Conservation (phyloP, 2,797 vertebrate genomes). For the Cichlasoma orientale region DNA sequence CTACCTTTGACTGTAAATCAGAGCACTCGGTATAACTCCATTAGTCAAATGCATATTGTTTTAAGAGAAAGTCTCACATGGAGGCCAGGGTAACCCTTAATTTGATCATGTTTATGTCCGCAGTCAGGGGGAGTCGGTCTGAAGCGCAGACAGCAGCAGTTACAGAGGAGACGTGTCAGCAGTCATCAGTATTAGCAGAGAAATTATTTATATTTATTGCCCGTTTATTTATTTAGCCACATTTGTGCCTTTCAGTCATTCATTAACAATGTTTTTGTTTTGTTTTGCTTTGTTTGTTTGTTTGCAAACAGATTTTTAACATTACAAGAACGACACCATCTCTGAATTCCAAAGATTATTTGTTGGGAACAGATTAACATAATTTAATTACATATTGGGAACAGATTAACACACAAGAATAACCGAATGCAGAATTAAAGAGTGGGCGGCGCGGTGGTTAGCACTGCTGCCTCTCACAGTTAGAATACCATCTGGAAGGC, state of each 20-base stretch:
- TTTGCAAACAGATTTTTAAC: not conserved
- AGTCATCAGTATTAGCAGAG: not conserved
- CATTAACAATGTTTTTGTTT: not conserved
- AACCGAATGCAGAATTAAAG: not conserved
- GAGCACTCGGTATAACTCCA: not conserved
- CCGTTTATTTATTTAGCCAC: not conserved
- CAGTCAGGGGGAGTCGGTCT: constrained; percentile 1
- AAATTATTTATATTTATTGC: not conserved
- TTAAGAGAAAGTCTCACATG: not conserved
- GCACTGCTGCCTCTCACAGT: no score
- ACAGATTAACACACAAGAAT: not conserved
- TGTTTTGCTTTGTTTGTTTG: not conserved
- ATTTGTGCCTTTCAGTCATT: constrained; percentile 12
- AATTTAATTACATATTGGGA: not conserved
- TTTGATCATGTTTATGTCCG: constrained; percentile 1
- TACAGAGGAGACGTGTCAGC: constrained; percentile 2
- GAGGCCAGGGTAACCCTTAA: not conserved
- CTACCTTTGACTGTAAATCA: not conserved
- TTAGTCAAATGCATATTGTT: not conserved
- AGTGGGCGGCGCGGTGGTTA: no score
- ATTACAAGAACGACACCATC: not conserved
- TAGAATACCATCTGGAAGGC: no score
- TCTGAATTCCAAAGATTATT: not conserved
- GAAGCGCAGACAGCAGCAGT: constrained; percentile 8
- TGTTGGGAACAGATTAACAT: not conserved